Percentiles rank a stretch among this genome's conserved stretches.
phyloP scores from a whole-genome alignment of 2,113 vertebrate species.

The Heliornis fulica region DNA sequence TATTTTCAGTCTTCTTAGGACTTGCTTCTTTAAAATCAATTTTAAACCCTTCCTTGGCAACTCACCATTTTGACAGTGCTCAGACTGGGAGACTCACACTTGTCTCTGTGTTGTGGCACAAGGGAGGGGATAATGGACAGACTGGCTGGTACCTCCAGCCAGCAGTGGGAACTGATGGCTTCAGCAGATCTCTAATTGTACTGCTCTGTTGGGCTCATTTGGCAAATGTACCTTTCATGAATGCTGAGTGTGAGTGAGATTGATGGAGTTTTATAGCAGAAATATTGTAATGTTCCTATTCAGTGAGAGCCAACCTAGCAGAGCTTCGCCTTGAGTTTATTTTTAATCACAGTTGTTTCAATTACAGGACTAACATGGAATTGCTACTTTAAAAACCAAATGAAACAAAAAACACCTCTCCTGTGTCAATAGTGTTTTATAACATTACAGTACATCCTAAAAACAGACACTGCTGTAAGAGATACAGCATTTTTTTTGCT shows the following conservation, averaged over 20 bases:
- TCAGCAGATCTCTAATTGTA: neutral
- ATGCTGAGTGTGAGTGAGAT: neutral
- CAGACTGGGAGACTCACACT: neutral
- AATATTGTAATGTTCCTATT: neutral
- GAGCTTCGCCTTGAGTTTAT: neutral
- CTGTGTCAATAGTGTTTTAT: neutral
- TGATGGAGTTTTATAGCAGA: conserved; percentile 22
- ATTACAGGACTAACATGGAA: neutral
- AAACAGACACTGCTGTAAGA: neutral
- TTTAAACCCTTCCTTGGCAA: neutral
- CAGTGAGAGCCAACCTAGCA: neutral
- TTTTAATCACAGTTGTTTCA: conserved; percentile 16
- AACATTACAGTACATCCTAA: neutral
- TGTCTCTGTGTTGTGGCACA: neutral
- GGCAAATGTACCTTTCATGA: neutral
- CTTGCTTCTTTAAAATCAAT: neutral
- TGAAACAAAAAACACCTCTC: neutral
- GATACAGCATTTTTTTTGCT: neutral
- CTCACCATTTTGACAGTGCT: neutral
- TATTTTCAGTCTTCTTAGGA: neutral
- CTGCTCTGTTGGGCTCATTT: neutral
- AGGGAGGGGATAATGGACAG: neutral
- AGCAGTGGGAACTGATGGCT: neutral
- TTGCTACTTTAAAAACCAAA: neutral
- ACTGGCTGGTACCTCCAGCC: neutral